A percentile compares a stretch with the other conserved stretches of the same genome.
These are phyloP conservation scores for Macrocentrus cingulum DNA, from an alignment of 1,140 invertebrate species.

Conservation along the genomic window DNA sequence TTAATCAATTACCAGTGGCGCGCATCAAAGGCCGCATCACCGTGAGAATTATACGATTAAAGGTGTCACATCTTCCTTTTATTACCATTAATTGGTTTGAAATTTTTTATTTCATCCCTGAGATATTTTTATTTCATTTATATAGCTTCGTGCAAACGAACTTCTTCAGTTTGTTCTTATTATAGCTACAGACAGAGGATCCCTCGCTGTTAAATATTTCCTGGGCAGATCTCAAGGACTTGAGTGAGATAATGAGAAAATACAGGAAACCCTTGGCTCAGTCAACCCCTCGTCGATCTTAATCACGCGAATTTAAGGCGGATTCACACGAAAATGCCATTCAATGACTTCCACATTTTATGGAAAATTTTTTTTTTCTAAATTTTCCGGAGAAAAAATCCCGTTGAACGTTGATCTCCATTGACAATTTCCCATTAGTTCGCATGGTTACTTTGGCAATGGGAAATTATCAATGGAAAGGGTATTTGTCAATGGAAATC, in stretches of 20 bases:
- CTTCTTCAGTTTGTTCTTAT: background rate
- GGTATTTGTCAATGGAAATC: too few species aligned
- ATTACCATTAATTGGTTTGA: constrained; percentile 14
- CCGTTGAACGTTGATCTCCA: too few species aligned
- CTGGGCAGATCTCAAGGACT: background rate
- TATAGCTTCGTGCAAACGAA: too few species aligned
- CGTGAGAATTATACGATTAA: constrained; percentile 24
- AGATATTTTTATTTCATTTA: too few species aligned
- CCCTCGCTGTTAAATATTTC: background rate
- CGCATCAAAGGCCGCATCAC: background rate
- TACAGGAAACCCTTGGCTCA: constrained; percentile 32
- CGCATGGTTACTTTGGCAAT: too few species aligned
- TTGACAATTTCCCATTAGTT: too few species aligned
- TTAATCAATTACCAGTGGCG: constrained; percentile 42
- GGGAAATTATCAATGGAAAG: too few species aligned
- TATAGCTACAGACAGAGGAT: background rate
- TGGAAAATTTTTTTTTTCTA: too few species aligned
- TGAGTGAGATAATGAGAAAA: constrained; percentile 39
- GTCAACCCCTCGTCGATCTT: constrained; percentile 26
- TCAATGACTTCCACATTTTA: too few species aligned
- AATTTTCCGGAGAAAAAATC: too few species aligned
- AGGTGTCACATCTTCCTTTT: background rate
- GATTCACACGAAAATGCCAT: constrained; percentile 29
- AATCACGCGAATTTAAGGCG: constrained; percentile 32
- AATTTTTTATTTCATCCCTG: too few species aligned